Conservation (phyloP, 2,888 invertebrate species). For the Sinotaia quadrata region DNA sequence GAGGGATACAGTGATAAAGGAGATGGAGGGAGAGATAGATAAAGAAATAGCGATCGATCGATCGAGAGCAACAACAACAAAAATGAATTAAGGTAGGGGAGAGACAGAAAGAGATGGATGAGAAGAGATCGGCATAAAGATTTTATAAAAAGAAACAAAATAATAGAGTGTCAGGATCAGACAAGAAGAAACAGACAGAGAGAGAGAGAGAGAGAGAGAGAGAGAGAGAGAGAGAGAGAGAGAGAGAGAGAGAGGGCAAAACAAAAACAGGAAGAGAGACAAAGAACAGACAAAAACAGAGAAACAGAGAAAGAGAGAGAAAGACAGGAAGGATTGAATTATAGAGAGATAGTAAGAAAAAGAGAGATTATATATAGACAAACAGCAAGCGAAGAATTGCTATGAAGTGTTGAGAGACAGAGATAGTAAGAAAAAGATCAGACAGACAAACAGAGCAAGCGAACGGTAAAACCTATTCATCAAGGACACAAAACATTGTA, state of each 20-base stretch:
- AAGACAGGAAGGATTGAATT: neutral
- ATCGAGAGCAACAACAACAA: neutral
- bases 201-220: neutral
- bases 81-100: no score
- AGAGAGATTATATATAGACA: no score
- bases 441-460: no score
- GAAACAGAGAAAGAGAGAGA: neutral
- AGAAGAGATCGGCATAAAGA: neutral
- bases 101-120: neutral
- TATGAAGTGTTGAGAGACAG: neutral
- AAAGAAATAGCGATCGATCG: neutral
- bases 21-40: no score
- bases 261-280: neutral
- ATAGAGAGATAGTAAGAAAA: no score
- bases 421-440: conserved; percentile 8
- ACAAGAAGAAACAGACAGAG: neutral
- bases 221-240: neutral
- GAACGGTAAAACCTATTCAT: no score
- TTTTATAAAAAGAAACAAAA: neutral
- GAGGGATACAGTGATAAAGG: no score
- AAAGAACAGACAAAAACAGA: neutral
- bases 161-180: neutral
- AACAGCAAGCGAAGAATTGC: neutral
- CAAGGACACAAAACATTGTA: no score
- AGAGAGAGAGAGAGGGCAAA: neutral